phyloP scores from a whole-genome alignment of 2,113 vertebrate genomes.

The Podocnemis expansa region DNA sequence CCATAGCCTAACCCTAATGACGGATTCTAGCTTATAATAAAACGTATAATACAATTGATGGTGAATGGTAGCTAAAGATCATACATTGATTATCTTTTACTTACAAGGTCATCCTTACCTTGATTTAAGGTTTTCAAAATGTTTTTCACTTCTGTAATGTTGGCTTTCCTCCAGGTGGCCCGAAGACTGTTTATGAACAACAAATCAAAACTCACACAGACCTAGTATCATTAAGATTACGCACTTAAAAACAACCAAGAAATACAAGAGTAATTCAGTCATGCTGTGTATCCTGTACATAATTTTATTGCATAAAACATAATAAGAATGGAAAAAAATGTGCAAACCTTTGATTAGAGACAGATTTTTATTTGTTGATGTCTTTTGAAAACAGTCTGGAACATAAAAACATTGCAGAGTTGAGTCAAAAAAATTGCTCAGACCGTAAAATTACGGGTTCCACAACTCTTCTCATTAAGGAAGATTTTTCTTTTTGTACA shows the following conservation, averaged over 20 bases:
- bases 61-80: neutral
- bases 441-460: fast-evolving
- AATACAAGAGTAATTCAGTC: neutral
- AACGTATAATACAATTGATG: conserved; percentile 22
- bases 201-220: neutral
- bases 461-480: neutral
- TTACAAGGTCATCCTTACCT: neutral
- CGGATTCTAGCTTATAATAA: neutral
- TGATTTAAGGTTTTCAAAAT: neutral
- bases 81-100: neutral
- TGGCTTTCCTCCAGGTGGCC: neutral
- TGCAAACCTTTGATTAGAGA: neutral
- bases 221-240: neutral
- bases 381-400: neutral
- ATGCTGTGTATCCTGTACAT: neutral
- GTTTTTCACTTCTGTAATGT: neutral
- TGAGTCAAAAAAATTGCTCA: neutral
- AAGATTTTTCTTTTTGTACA: neutral
- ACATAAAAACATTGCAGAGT: fast-evolving
- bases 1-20: neutral
- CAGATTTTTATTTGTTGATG: neutral
- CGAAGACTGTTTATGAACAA: neutral
- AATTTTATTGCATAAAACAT: fast-evolving
- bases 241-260: neutral
- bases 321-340: fast-evolving